Evolutionary conservation across 2,113 vertebrate genomes (phyloP).

Genomic region (Ophthalmolycus amberensis): DNA sequence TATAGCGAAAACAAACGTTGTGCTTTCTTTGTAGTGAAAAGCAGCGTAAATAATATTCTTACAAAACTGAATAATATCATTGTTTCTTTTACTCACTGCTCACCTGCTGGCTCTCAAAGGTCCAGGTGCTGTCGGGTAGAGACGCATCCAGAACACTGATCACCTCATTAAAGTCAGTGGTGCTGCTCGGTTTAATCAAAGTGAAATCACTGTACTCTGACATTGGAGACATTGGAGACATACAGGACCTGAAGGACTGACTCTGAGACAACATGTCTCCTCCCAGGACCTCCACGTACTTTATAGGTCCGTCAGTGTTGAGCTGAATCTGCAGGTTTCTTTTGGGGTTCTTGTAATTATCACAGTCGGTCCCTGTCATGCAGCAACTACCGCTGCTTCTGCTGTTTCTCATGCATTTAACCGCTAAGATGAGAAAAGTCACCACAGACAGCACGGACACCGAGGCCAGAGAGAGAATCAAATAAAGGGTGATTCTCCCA

Average conservation of each 20-base stretch:
- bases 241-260: constrained; percentile 83
- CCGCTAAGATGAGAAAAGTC: constrained; percentile 80
- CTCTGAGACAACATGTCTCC: constrained; percentile 81
- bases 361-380: constrained; percentile 61
- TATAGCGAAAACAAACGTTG: background rate
- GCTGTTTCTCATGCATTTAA: constrained; percentile 81
- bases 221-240: constrained; percentile 84
- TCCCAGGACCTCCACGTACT: constrained; percentile 84
- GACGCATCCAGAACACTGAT: constrained; percentile 77
- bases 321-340: constrained; percentile 84
- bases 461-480: constrained; percentile 83
- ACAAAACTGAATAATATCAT: background rate
- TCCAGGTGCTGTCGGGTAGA: constrained; percentile 78
- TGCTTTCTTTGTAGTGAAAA: background rate
- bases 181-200: constrained; percentile 81
- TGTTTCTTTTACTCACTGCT: constrained; percentile 11
- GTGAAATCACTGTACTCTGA: constrained; percentile 86
- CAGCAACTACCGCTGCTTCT: constrained; percentile 78
- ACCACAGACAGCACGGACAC: constrained; percentile 84
- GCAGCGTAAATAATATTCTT: background rate
- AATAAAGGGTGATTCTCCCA: constrained; percentile 77
- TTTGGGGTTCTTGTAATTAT: constrained; percentile 74
- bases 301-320: constrained; percentile 85
- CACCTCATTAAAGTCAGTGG: constrained; percentile 73
- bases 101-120: constrained; percentile 79